These are phyloP conservation scores for Drosophila teissieri DNA, from an alignment of 1,140 invertebrate species.

Conservation along the genomic window DNA sequence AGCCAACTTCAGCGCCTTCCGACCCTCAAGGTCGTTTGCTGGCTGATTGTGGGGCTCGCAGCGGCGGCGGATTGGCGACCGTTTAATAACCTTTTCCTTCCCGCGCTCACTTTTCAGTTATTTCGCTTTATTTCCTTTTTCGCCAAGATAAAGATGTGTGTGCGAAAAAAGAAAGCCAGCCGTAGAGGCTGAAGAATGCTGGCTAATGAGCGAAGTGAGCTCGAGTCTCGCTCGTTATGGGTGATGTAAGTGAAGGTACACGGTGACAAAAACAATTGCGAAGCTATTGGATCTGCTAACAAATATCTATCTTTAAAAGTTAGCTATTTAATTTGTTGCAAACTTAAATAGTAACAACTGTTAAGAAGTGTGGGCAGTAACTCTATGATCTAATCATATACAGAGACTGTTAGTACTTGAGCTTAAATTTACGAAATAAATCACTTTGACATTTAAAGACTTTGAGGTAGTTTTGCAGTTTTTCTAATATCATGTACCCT, in stretches of 20 bases:
- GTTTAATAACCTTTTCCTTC: conserved; percentile 69
- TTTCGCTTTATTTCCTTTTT: conserved; percentile 79
- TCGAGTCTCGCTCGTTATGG: conserved; percentile 16
- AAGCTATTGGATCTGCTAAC: too few relatives aligned
- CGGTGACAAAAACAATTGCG: not conserved
- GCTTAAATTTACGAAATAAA: too few relatives aligned
- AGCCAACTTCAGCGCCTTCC: conserved; percentile 40
- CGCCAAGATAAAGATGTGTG: conserved; percentile 57
- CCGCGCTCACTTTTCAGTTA: conserved; percentile 48
- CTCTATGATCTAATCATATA: too few relatives aligned
- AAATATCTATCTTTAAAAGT: too few relatives aligned
- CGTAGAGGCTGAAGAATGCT: conserved; percentile 56
- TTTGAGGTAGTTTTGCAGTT: too few relatives aligned
- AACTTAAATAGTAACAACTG: too few relatives aligned
- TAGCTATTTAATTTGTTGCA: too few relatives aligned
- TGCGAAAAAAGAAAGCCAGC: conserved; percentile 39
- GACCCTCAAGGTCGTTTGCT: conserved; percentile 76
- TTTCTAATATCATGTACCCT: not conserved
- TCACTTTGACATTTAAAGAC: too few relatives aligned
- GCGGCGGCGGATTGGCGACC: conserved; percentile 51
- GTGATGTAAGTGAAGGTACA: conserved; percentile 29
- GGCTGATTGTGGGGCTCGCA: conserved; percentile 73
- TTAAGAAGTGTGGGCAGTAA: too few relatives aligned
- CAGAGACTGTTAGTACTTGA: too few relatives aligned
- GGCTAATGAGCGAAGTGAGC: conserved; percentile 63